These are phyloP conservation scores for Aix galericulata DNA, from an alignment of 2,113 vertebrate species.

Conservation along the genomic window DNA sequence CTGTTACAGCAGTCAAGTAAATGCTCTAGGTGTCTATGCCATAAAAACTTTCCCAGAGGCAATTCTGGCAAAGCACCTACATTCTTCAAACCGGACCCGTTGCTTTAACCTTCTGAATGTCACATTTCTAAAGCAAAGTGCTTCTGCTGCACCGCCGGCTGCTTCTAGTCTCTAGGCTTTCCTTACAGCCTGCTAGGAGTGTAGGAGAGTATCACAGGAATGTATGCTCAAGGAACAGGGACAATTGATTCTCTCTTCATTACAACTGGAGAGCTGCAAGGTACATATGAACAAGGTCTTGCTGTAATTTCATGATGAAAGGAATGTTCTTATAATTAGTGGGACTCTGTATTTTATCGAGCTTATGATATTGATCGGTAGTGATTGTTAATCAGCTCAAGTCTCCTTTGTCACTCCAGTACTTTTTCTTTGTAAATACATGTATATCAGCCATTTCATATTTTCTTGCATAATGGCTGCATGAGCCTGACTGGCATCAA, in stretches of 20 bases:
- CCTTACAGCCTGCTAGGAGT: slow-evolving; percentile 20
- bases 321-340: slow-evolving; percentile 61
- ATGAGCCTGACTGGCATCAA: not conserved
- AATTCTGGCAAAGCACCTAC: slow-evolving; percentile 36
- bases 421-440: slow-evolving; percentile 42
- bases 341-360: slow-evolving; percentile 46
- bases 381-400: slow-evolving; percentile 32
- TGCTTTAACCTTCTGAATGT: slow-evolving; percentile 46
- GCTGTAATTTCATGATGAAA: slow-evolving; percentile 48
- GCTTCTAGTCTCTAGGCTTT: slow-evolving; percentile 10
- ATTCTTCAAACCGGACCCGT: not conserved
- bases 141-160: not conserved
- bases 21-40: slow-evolving; percentile 9
- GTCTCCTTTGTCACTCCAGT: slow-evolving; percentile 24
- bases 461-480: not conserved
- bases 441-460: not conserved
- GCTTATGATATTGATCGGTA: slow-evolving; percentile 47
- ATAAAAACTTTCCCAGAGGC: slow-evolving; percentile 48
- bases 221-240: not conserved
- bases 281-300: slow-evolving; percentile 43
- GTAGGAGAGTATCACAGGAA: slow-evolving; percentile 26
- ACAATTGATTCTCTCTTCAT: slow-evolving; percentile 47
- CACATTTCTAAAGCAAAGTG: slow-evolving; percentile 26
- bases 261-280: slow-evolving; percentile 28
- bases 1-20: slow-evolving; percentile 5